Percentiles rank a stretch among this genome's conserved stretches.
Evolutionary conservation across 2,888 invertebrate genomes (phyloP).

Genomic region (Melinaea marsaeus): DNA sequence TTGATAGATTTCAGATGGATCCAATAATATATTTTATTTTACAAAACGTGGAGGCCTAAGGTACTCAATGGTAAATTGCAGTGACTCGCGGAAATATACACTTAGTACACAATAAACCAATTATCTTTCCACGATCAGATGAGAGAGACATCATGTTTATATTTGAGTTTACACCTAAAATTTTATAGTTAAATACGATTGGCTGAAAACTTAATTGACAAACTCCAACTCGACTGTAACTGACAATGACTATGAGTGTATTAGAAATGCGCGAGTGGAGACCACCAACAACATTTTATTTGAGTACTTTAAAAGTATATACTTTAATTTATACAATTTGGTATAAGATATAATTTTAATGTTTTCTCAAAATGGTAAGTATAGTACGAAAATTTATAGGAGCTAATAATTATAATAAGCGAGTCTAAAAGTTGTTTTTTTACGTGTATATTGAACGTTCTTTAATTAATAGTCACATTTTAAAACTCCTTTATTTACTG

Average conservation of each 20-base stretch:
- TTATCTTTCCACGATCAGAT: background rate
- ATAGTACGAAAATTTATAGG: too few relatives aligned
- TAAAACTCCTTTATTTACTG: too few relatives aligned
- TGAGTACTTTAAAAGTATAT: too few relatives aligned
- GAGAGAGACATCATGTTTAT: background rate
- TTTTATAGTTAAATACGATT: background rate
- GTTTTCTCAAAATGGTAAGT: too few relatives aligned
- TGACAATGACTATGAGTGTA: background rate
- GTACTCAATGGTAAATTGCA: background rate
- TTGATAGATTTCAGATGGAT: background rate
- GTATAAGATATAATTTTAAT: too few relatives aligned
- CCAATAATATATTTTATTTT: background rate
- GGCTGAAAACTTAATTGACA: conserved; percentile 1
- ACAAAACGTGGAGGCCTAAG: background rate
- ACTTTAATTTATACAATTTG: too few relatives aligned
- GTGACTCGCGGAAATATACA: conserved; percentile 3
- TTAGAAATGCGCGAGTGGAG: background rate
- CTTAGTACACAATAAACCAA: conserved; percentile 1
- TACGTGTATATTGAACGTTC: too few relatives aligned
- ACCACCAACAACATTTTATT: too few relatives aligned
- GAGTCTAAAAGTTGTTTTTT: too few relatives aligned
- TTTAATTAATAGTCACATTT: too few relatives aligned
- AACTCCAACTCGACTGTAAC: background rate
- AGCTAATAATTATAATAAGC: too few relatives aligned
- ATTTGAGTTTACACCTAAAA: background rate